Percentiles rank a stretch among this genome's conserved stretches.
Evolutionary conservation across 2,888 invertebrate genomes (phyloP).

Genomic region (Drosophila lacicola): DNA sequence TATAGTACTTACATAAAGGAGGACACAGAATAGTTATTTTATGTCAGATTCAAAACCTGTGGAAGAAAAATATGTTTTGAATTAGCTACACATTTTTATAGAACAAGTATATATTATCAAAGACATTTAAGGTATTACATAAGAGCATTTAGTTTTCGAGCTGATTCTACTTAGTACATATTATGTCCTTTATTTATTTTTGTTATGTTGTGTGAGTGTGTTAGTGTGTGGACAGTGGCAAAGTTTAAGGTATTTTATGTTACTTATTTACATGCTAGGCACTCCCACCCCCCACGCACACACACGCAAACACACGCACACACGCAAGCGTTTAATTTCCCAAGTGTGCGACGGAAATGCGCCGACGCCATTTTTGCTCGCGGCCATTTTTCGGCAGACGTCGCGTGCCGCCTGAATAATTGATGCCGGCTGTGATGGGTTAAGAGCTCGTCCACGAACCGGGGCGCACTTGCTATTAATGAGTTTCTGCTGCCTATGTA

Average conservation of each 20-base stretch:
- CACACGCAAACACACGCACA: constrained; percentile 15
- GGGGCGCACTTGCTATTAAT: constrained; percentile 66
- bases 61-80: no score
- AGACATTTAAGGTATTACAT: no score
- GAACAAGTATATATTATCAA: no score
- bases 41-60: no score
- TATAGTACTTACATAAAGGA: no score
- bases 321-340: constrained; percentile 58
- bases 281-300: constrained; percentile 5
- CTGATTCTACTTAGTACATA: neutral
- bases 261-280: constrained; percentile 33
- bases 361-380: constrained; percentile 51
- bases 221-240: constrained; percentile 25
- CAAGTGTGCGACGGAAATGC: constrained; percentile 60
- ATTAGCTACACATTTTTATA: no score
- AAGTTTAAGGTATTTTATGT: constrained; percentile 23
- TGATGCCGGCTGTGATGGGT: constrained; percentile 62
- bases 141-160: neutral
- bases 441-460: constrained; percentile 39
- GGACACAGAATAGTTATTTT: no score
- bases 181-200: neutral
- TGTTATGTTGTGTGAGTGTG: constrained; percentile 1
- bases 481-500: constrained; percentile 67
- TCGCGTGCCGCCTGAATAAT: constrained; percentile 71
- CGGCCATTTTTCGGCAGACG: constrained; percentile 68